Conservation (phyloP, 2,888 invertebrate genomes). For the Carabus problematicus region DNA sequence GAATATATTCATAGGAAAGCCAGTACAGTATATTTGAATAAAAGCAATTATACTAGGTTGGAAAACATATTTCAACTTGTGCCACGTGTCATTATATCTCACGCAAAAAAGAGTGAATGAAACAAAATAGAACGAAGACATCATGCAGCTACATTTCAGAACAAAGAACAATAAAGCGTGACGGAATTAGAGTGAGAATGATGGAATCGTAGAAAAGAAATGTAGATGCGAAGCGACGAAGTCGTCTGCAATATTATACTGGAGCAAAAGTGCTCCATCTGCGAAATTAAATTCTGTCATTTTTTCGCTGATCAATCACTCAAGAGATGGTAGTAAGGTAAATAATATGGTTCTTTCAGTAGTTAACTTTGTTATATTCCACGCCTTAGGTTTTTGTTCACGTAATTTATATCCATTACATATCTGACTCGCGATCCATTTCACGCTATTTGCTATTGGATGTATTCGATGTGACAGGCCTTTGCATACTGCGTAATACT, state of each 20-base stretch:
- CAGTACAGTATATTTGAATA: too few relatives aligned
- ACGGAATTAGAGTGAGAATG: background rate
- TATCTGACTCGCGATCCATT: constrained; percentile 31
- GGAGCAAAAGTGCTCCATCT: constrained; percentile 45
- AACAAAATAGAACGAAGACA: background rate
- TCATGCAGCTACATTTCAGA: constrained; percentile 1
- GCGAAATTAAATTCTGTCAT: constrained; percentile 50
- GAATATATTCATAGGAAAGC: too few relatives aligned
- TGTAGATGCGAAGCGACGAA: constrained; percentile 11
- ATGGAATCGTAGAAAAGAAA: constrained; percentile 18
- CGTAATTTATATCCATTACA: constrained; percentile 43
- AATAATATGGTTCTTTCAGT: constrained; percentile 48
- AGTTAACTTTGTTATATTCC: constrained; percentile 42
- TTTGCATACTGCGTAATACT: too few relatives aligned
- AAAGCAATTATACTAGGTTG: too few relatives aligned
- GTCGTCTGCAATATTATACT: constrained; percentile 12
- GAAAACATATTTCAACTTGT: too few relatives aligned
- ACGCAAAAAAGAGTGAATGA: background rate
- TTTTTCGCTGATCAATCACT: constrained; percentile 49
- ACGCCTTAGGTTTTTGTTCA: constrained; percentile 37
- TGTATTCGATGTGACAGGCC: background rate
- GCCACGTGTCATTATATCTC: background rate
- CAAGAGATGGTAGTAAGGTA: constrained; percentile 46
- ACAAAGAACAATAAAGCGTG: constrained; percentile 17
- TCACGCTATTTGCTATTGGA: constrained; percentile 34